Base-by-base conservation (phyloP, 2,113 vertebrate genomes). In the Odontesthes bonariensis region DNA sequence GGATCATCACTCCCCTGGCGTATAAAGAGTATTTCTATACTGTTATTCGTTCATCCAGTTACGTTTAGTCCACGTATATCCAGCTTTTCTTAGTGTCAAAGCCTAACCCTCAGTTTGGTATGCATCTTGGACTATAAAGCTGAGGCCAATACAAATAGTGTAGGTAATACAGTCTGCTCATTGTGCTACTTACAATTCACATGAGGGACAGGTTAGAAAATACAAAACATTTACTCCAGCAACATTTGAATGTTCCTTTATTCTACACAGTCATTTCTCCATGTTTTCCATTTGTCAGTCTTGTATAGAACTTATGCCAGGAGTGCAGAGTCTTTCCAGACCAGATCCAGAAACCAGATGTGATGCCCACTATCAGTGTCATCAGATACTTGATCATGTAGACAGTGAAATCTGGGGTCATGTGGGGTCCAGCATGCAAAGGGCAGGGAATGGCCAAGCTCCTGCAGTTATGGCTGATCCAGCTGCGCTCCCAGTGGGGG, bases 301-400 rank as follows among this genome's bases (percentile, higher is more conserved):
- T 94, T 0, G 95, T 95, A 91, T 99, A 99, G 89, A 99, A 99
- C 91, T 97, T 99, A 46, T 94, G 95, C 98, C 98, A 99, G 2
- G 98, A 99, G 20, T 98, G 96, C 81, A 99, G 94, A n/a, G 98
- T 99, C 94, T 99, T 99, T 32, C 98, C 97, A 0, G 98, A 99
- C 98, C 98, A 99, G 94, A 99, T 99, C 98, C 98, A 99, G 92
- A 99, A 99, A 13, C 98, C 98, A 0, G 98, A 99, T 62, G 98
- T 99, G 95, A 99, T 99, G 79, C 98, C 97, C 77, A 99, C 98
- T 67, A 99, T 99, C 85, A 99, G 96, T 19, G 98, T 99, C 98
- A 99, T 99, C 90, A 99, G 96, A 90, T 99, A 99, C 91, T 99
- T 99, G 92, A 99, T 99, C 97, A 99, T 99, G 93, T 97, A 99